Evolutionary conservation across 1,140 invertebrate species (phyloP).

Genomic region (Drosophila neocordata): DNA sequence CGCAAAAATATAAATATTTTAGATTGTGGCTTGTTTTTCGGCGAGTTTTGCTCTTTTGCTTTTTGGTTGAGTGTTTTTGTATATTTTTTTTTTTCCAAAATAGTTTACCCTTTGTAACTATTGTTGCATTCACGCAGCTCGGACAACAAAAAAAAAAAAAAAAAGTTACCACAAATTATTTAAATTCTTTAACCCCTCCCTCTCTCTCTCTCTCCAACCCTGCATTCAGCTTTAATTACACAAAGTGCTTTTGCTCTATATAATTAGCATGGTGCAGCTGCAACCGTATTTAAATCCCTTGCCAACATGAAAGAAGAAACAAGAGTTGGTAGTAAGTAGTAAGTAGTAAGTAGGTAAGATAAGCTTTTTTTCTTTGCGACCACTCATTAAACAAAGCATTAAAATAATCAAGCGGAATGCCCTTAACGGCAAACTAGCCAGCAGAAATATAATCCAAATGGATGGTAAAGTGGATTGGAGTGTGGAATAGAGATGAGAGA

Average conservation of each 20-base stretch:
- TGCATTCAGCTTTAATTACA: slow-evolving; percentile 65
- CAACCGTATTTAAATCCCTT: slow-evolving; percentile 45
- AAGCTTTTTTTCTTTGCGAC: slow-evolving; percentile 31
- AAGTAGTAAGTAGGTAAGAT: slow-evolving; percentile 17
- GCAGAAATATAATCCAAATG: slow-evolving; percentile 40
- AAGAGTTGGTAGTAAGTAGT: slow-evolving; percentile 1
- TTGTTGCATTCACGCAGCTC: slow-evolving; percentile 6
- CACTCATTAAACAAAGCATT: slow-evolving; percentile 52
- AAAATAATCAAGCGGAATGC: slow-evolving; percentile 55
- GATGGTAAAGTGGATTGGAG: not conserved
- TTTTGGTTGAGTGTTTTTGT: slow-evolving; percentile 40
- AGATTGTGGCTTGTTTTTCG: slow-evolving; percentile 64
- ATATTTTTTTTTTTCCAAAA: slow-evolving; percentile 25
- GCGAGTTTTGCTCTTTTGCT: slow-evolving; percentile 36
- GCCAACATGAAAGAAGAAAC: slow-evolving; percentile 22
- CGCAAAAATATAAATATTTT: slow-evolving; percentile 79
- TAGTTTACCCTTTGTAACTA: slow-evolving; percentile 37
- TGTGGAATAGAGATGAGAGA: not conserved
- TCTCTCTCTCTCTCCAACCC: too few relatives aligned
- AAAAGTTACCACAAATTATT: slow-evolving; percentile 57
- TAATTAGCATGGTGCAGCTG: slow-evolving; percentile 60
- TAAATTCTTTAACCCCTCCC: slow-evolving; percentile 38
- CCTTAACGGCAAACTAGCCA: slow-evolving; percentile 11
- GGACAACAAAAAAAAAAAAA: slow-evolving; percentile 26
- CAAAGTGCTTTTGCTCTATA: slow-evolving; percentile 58